A percentile compares a stretch with the other conserved stretches of the same genome.
Conservation (phyloP, 2,888 invertebrate species). For the Trissolcus brochymenae region DNA sequence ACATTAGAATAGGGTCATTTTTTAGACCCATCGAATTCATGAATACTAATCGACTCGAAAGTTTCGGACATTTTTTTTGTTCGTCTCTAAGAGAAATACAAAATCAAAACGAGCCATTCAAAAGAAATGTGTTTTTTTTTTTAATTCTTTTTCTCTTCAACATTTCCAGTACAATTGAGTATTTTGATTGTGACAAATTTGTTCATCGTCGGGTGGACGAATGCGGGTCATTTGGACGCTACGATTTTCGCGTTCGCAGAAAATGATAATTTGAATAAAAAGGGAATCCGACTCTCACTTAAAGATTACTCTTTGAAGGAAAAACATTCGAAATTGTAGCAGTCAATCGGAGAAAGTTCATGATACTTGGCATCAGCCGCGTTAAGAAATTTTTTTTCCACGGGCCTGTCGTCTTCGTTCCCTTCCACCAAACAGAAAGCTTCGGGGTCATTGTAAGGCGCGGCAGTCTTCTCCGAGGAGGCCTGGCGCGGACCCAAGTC, state of each 20-base stretch:
- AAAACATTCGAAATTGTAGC: slow-evolving; percentile 47
- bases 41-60: slow-evolving; percentile 1
- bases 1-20: slow-evolving; percentile 19
- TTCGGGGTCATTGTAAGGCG: slow-evolving; percentile 74
- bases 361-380: slow-evolving; percentile 35
- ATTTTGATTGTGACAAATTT: not conserved
- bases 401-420: slow-evolving; percentile 50
- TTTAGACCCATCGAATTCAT: slow-evolving; percentile 5
- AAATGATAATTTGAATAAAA: slow-evolving; percentile 43
- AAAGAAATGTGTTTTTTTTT: no score
- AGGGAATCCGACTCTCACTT: slow-evolving; percentile 52
- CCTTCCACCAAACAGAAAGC: slow-evolving; percentile 63
- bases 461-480: slow-evolving; percentile 69
- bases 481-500: slow-evolving; percentile 74
- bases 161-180: no score
- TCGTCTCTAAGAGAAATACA: no score
- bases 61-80: not conserved
- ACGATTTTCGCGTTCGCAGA: slow-evolving; percentile 12
- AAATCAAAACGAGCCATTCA: no score
- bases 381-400: slow-evolving; percentile 31
- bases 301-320: slow-evolving; percentile 40
- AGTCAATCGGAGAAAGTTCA: slow-evolving; percentile 55
- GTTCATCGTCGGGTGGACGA: no score
- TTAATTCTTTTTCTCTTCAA: no score
- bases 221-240: no score